Evolutionary conservation across 2,888 invertebrate species (phyloP), one percentile per base, ranked within the genome.

Genomic region (Parelbella ahira): DNA sequence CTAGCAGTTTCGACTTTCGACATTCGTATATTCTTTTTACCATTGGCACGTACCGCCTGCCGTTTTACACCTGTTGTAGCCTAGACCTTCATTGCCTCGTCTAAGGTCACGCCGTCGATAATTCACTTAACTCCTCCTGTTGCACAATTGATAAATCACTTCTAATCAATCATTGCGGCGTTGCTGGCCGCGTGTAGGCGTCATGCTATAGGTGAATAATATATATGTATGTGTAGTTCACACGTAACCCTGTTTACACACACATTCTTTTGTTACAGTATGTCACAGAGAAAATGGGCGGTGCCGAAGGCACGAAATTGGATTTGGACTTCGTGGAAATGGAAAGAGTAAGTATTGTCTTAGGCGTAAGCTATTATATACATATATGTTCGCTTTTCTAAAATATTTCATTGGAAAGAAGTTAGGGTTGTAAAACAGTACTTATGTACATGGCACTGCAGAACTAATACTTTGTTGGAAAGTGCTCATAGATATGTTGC

Each of bases 201-300:
- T 39, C 23, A 20, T 39, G 19, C 11, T 11, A 9, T n/a, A 4
- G n/a, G 11, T 32, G 32, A 32, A 13, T 25, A 25, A 12, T 32
- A n/a, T n/a, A n/a, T n/a, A n/a, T 24, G 21, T 34, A 13, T 33
- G 15, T 15, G 21, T 13, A 1, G 3, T 1, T 10, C 21, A 8
- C 8, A 6, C n/a, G n/a, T 20, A 21, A 21, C 13, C 7, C 12
- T 5, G 12, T 18, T 18, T 18, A 36, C 8, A 2, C 11, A 10
- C 10, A 10, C 19, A 6, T 5, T 18, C 2, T 53, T 67, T 63
- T 80, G 69, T 92, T 91, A 45, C 90, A 98, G 97, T 99, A 98
- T 92, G 95, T 99, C 91, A 98, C 98, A 76, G 99, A 99, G 88
- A 99, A 99, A 89, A 98, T 99, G 93, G 99, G 99, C 53, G 98